phyloP scores from a whole-genome alignment of 2,888 invertebrate species.

The Drosophila kanekoi region DNA sequence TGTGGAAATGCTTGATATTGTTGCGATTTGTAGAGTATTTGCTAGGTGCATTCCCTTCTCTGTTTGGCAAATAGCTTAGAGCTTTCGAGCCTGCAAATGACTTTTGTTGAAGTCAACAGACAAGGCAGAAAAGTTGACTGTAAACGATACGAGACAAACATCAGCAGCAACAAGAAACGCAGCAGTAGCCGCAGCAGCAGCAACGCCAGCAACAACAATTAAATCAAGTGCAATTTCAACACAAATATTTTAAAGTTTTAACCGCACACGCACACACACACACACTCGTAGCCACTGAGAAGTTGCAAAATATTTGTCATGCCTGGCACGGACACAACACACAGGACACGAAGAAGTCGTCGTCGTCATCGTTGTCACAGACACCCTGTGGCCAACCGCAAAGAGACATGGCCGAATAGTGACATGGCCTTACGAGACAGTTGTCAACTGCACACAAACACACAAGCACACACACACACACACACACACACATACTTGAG shows the following conservation, averaged over 20 bases:
- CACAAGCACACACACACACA: constrained; percentile 20
- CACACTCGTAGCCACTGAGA: constrained; percentile 48
- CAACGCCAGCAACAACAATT: constrained; percentile 67
- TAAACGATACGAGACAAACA: constrained; percentile 67
- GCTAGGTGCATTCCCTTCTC: background rate
- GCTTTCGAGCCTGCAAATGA: constrained; percentile 54
- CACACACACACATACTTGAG: constrained; percentile 23
- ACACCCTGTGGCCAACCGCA: constrained; percentile 80
- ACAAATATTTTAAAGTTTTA: constrained; percentile 75
- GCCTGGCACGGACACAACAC: constrained; percentile 70
- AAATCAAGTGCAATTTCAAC: constrained; percentile 78
- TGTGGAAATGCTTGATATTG: no score
- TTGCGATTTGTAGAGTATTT: constrained; percentile 19
- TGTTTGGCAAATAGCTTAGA: constrained; percentile 12
- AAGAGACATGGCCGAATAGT: constrained; percentile 78
- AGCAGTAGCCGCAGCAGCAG: constrained; percentile 23
- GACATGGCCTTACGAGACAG: constrained; percentile 79
- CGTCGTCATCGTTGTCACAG: constrained; percentile 65
- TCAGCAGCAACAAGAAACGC: constrained; percentile 35
- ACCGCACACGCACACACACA: constrained; percentile 47
- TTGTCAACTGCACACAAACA: constrained; percentile 66
- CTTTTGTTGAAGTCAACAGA: constrained; percentile 68
- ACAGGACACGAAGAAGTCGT: constrained; percentile 51
- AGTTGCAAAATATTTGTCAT: constrained; percentile 78
- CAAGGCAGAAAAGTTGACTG: constrained; percentile 62